phyloP scores from a whole-genome alignment of 1,140 invertebrate genomes.

The Oscheius sp. region DNA sequence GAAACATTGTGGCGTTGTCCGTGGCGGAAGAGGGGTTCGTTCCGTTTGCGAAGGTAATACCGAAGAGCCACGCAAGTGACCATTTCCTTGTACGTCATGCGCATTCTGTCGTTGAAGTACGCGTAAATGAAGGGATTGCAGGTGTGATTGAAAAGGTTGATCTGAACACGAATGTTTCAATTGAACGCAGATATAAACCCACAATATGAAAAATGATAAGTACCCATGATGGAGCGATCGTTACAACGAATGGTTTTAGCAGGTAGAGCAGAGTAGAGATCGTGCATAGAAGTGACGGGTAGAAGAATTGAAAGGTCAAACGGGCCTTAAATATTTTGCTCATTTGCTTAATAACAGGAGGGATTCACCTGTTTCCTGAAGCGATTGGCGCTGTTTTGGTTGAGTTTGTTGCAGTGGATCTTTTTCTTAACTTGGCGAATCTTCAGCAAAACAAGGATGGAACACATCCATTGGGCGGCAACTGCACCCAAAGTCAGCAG shows the following conservation, averaged over 20 bases:
- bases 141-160: slow-evolving; percentile 51
- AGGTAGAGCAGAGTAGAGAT: slow-evolving; percentile 55
- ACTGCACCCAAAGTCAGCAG: slow-evolving; percentile 46
- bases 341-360: background rate
- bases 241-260: slow-evolving; percentile 48
- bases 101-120: slow-evolving; percentile 57
- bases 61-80: slow-evolving; percentile 46
- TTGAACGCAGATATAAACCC: background rate
- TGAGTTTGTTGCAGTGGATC: slow-evolving; percentile 51
- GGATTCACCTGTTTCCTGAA: slow-evolving; percentile 52
- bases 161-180: slow-evolving; percentile 33
- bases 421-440: slow-evolving; percentile 53
- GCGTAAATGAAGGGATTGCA: slow-evolving; percentile 57
- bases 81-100: slow-evolving; percentile 49
- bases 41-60: slow-evolving; percentile 40
- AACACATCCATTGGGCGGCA: slow-evolving; percentile 51
- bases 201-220: slow-evolving; percentile 51
- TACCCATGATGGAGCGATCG: slow-evolving; percentile 34
- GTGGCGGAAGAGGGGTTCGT: slow-evolving; percentile 29
- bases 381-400: slow-evolving; percentile 54
- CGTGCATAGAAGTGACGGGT: slow-evolving; percentile 53
- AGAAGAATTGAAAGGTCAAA: slow-evolving; percentile 58
- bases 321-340: slow-evolving; percentile 44
- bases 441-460: slow-evolving; percentile 49
- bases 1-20: slow-evolving; percentile 19